A percentile compares a stretch with the other conserved stretches of the same genome.
Evolutionary conservation across 2,113 vertebrate genomes (phyloP).

Genomic region (Todiramphus saurophagus): DNA sequence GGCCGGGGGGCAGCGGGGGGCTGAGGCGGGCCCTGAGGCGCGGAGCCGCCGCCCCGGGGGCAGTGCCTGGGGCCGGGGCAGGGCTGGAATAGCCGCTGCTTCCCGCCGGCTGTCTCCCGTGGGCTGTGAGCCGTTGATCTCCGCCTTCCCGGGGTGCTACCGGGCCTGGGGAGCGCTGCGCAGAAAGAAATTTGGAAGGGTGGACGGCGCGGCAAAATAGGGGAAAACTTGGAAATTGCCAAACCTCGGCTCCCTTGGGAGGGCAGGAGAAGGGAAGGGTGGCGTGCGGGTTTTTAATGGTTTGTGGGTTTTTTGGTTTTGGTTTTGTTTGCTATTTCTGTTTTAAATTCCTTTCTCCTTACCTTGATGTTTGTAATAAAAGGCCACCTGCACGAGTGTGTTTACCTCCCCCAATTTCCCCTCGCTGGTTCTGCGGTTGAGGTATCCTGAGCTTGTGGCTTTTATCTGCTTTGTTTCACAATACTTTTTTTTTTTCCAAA

Average conservation of each 20-base stretch:
- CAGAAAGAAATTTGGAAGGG: accelerated
- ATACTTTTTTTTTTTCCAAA: background rate
- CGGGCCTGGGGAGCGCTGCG: background rate
- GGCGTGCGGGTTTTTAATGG: background rate
- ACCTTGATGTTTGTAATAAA: background rate
- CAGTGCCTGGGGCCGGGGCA: background rate
- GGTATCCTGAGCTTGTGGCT: background rate
- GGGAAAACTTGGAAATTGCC: background rate
- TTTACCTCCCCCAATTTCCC: background rate
- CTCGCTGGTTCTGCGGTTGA: background rate
- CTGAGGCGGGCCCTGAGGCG: background rate
- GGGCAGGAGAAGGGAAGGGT: background rate
- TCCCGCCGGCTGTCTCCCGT: accelerated
- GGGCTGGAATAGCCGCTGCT: background rate
- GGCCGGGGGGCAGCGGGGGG: conserved; percentile 38
- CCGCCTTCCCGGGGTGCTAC: background rate
- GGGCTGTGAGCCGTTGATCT: background rate
- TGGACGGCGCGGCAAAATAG: background rate
- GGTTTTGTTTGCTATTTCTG: background rate
- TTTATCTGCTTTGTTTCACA: background rate
- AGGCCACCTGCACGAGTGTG: background rate
- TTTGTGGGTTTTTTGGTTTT: background rate
- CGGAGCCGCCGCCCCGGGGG: background rate
- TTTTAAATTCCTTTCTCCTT: background rate
- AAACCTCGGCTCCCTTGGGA: background rate